Evolutionary conservation across 2,888 invertebrate species (phyloP), one percentile per base, ranked within the genome.

Genomic region (Fissipunctia ypsillon): DNA sequence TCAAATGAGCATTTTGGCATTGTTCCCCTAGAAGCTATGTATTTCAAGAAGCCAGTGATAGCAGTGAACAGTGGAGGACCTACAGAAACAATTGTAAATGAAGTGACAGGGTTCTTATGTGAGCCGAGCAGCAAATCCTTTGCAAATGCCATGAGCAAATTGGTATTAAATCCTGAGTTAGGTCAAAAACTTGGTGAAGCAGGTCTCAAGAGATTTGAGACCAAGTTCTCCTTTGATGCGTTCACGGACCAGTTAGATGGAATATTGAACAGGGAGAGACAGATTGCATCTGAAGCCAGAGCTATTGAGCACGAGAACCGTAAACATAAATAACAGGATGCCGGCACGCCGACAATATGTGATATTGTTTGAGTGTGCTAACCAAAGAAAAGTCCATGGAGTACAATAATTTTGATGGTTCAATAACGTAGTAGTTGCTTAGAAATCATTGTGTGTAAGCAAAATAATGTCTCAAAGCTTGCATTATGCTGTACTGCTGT

Each of bases 1-100:
- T 97, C 98, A 4, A 98, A 98, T 91, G 99, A 99, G 93, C 99
- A 99, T 95, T 99, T 99, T 96, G 99, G 99, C 9, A 99, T 99
- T 88, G 99, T 99, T 14, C 99, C 99, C 0, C 96, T 99, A 69
- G 99, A 99, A 96, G 99, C 99, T 0, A 99, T 99, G 99, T 98
- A 98, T 91, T 97, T 98, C 91, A 96, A 97, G 6, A 98, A 98
- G 89, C 99, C 99, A 7, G 99, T 99, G 0, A 97, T 99, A 84
- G 99, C 99, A 0, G 98, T 98, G 0, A 98, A 99, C 89, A 98
- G 98, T 88, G 99, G 99, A 41, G 99, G 99, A 0, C 99, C 99
- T 0, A 97, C 97, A 2, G 99, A 99, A 94, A 99, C 99, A 0
- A 96, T 99, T 64, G 96, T 97, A 0, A 96, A 98, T 94, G 97